These are phyloP conservation scores for Nicator chloris DNA, from an alignment of 2,113 vertebrate genomes.

Conservation along the genomic window DNA sequence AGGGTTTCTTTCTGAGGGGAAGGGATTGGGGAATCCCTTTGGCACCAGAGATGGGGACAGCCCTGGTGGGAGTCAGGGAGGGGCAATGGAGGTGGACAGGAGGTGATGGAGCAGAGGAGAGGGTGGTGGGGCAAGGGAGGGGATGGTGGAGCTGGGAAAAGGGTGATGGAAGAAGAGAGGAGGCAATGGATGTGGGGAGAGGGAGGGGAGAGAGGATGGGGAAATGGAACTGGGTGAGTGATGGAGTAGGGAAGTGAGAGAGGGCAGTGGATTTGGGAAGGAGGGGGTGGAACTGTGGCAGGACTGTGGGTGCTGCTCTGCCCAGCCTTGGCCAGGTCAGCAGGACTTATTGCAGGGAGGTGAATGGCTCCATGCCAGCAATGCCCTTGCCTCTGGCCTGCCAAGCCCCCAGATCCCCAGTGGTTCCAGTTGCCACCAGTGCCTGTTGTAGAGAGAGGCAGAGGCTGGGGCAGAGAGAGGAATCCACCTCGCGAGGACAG, in stretches of 20 bases:
- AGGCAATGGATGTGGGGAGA: neutral
- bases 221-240: neutral
- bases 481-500: accelerated
- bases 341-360: neutral
- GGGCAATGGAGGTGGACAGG: neutral
- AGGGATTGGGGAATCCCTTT: no score
- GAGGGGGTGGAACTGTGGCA: neutral
- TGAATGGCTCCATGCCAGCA: neutral
- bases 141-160: neutral
- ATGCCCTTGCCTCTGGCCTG: neutral
- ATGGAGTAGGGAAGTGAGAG: neutral
- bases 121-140: neutral
- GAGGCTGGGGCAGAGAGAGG: neutral
- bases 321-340: neutral
- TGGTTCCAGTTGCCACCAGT: neutral
- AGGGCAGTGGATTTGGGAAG: neutral
- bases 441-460: accelerated
- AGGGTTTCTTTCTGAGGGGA: accelerated
- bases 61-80: neutral
- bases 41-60: neutral
- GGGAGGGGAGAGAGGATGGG: neutral
- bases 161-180: neutral
- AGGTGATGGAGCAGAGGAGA: neutral
- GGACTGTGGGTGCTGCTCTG: neutral
- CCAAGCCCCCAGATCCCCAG: accelerated